Conservation (phyloP, 1,140 invertebrate species). For the Aricia agestis region DNA sequence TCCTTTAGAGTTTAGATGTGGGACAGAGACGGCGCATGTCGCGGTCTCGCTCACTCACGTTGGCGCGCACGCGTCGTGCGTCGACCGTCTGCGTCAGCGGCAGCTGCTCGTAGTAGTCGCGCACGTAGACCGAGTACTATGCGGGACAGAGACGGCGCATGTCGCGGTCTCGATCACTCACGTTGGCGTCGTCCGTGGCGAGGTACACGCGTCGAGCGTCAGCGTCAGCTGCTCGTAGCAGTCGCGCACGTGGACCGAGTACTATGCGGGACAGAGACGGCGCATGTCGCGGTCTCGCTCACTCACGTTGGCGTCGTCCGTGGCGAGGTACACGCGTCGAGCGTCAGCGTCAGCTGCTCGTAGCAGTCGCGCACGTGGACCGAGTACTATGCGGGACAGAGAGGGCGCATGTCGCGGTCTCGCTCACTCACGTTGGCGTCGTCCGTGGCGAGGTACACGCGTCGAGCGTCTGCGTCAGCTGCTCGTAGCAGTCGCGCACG, state of each 20-base stretch:
- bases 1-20: too few relatives aligned
- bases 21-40: background rate
- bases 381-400: constrained; percentile 84
- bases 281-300: background rate
- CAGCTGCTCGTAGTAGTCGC: constrained; percentile 89
- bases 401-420: background rate
- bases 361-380: constrained; percentile 92
- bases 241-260: constrained; percentile 95
- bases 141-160: background rate
- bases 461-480: constrained; percentile 81
- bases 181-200: constrained; percentile 78
- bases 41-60: constrained; percentile 34
- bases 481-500: constrained; percentile 92
- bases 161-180: constrained; percentile 29
- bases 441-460: constrained; percentile 89
- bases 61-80: constrained; percentile 80
- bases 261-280: constrained; percentile 74
- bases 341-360: constrained; percentile 78
- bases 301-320: constrained; percentile 52
- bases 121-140: constrained; percentile 95
- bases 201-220: constrained; percentile 88
- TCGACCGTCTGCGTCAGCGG: constrained; percentile 77
- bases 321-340: constrained; percentile 86
- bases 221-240: constrained; percentile 86
- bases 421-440: constrained; percentile 46